These are phyloP conservation scores for Sebastes trivittatus DNA, from an alignment of 2,797 vertebrate species.

Conservation along the genomic window DNA sequence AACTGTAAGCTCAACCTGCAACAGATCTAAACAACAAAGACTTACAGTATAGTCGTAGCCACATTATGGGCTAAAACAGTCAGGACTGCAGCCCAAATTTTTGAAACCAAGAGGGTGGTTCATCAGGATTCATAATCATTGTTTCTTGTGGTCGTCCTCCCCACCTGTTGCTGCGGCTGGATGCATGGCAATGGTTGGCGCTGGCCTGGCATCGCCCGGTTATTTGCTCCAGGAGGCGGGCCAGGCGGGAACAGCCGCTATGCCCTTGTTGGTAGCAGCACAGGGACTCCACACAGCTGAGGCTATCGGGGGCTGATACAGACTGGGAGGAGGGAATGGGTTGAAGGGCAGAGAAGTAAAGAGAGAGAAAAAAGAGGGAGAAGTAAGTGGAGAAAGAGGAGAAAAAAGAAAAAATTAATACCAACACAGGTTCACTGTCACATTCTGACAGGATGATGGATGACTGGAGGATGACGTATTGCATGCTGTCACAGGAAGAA, in stretches of 20 bases:
- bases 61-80: constrained; percentile 22
- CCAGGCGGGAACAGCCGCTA: constrained; percentile 89
- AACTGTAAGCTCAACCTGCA: not conserved
- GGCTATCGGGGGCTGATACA: constrained; percentile 84
- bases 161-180: constrained; percentile 88
- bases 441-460: constrained; percentile 5
- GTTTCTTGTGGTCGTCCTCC: constrained; percentile 51
- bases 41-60: constrained; percentile 7
- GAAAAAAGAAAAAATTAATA: constrained; percentile 20
- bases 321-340: constrained; percentile 77
- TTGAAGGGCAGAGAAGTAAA: not conserved
- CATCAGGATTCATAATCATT: constrained; percentile 33
- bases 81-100: constrained; percentile 29
- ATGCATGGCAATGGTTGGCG: constrained; percentile 86
- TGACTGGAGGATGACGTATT: constrained; percentile 7
- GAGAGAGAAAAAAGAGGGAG: not conserved
- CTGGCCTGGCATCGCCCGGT: constrained; percentile 86
- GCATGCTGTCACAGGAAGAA: constrained; percentile 54
- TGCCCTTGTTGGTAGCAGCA: constrained; percentile 95
- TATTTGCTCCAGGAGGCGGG: constrained; percentile 92
- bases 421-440: not conserved
- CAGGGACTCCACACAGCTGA: constrained; percentile 98
- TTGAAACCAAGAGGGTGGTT: constrained; percentile 70
- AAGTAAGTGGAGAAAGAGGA: constrained; percentile 7
- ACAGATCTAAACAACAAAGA: constrained; percentile 8